Evolutionary conservation across 64 coral and sea anemone species (phyloP), one percentile per base, ranked within the genome.

Genomic region (Montipora sp.): DNA sequence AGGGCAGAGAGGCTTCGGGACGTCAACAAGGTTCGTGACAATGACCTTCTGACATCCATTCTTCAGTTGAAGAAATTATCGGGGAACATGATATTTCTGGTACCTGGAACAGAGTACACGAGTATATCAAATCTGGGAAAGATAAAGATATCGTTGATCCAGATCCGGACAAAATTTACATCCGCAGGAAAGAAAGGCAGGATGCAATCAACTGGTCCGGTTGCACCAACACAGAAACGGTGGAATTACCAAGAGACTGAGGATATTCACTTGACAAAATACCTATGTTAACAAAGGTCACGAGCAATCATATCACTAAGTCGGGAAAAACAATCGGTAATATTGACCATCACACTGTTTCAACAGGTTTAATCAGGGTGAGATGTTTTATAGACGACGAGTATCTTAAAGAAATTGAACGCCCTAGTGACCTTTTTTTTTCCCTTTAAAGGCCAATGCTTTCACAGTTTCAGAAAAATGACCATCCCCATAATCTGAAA

Each of bases 381-480:
- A 94, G 48, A 47, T 19, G 50, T 58, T 94, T 94, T 20, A 5
- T 89, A 4, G 45, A 89, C 2, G 87, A 89, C 19, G 59, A 94
- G 46, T 94, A 90, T 72, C 80, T 90, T 0, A 10, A 90, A 19
- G 46, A 90, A 1, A 89, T 94, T 51, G 22, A 77, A 21, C 77
- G 68, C 74, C 12, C 16, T 15, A 87, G 77, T 69, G 79, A 89
- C 48, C 5, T 80, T 77, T n/a, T 94, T 94, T 84, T 94, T 27
- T 27, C 27, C 27, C 27, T 27, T 27, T 27, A 27, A 94, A 65
- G 14, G 9, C 14, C 74, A 59, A 24, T 81, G 85, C 20, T 89
- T 51, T n/a, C 86, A 89, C 24, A 94, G 81, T 75, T 89, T 90
- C 19, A 87, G 53, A 94, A 83, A 44, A 59, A 70, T 77, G 58